Conservation (phyloP, 2,113 vertebrate species). For the Odontophorus gujanensis region DNA sequence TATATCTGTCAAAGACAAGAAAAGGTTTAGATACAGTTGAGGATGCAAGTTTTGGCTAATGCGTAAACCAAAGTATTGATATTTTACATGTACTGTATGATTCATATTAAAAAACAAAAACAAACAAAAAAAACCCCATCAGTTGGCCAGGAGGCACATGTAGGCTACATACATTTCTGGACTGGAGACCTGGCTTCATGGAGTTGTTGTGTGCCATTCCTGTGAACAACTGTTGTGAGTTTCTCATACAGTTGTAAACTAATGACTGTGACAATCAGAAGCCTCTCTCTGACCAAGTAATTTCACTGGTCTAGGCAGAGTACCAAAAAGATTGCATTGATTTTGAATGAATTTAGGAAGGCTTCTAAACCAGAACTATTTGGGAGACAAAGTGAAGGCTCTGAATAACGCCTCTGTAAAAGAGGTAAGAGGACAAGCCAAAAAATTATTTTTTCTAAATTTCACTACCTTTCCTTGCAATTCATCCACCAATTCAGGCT, state of each 20-base stretch:
- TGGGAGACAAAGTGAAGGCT: background rate
- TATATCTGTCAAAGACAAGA: background rate
- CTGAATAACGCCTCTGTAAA: background rate
- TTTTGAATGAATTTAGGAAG: fast-evolving
- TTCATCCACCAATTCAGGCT: background rate
- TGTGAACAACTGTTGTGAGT: background rate
- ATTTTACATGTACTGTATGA: background rate
- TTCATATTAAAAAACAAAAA: background rate
- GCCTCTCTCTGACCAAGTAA: background rate
- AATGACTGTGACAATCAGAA: background rate
- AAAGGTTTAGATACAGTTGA: background rate
- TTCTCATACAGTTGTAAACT: background rate
- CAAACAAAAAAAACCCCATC: no score
- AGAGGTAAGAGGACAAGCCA: background rate
- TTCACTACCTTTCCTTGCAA: background rate
- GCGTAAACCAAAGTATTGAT: background rate
- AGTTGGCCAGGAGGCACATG: background rate
- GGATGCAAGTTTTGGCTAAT: fast-evolving
- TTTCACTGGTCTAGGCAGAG: background rate
- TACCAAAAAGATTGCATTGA: background rate
- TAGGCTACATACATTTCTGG: background rate
- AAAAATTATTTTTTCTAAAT: background rate
- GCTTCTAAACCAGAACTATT: background rate
- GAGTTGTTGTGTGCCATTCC: background rate
- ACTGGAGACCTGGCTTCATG: background rate